Conservation (phyloP, 2,797 vertebrate genomes). For the Macropodus opercularis region DNA sequence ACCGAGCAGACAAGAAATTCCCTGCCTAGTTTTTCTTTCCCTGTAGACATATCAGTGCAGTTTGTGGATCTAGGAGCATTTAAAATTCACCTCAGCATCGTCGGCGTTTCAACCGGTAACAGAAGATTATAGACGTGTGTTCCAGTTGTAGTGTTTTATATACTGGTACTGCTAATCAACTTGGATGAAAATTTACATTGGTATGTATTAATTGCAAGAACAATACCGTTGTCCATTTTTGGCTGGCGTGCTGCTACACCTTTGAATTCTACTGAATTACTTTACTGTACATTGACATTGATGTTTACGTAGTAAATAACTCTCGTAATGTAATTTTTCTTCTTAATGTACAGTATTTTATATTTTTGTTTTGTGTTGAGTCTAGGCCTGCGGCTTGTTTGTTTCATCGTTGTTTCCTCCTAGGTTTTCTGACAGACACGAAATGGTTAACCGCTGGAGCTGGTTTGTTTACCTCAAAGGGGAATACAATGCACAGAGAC, state of each 20-base stretch:
- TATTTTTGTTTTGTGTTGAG: conserved; percentile 4
- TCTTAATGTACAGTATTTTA: neutral
- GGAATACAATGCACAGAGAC: no score
- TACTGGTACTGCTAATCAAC: no score
- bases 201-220: neutral
- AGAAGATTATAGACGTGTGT: no score
- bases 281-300: no score
- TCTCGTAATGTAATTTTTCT: neutral
- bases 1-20: conserved; percentile 41
- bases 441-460: conserved; percentile 18
- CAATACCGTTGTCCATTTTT: no score
- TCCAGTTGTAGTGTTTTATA: no score
- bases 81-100: no score
- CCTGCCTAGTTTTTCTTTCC: conserved; percentile 15
- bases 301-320: no score
- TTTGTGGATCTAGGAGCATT: neutral
- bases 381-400: conserved; percentile 1
- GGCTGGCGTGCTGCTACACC: neutral
- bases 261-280: neutral
- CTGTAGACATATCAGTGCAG: conserved; percentile 6
- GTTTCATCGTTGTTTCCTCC: conserved; percentile 23
- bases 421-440: conserved; percentile 11
- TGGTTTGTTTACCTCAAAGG: conserved; percentile 19
- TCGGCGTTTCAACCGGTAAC: no score
- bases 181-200: no score